Evolutionary conservation across 2,113 vertebrate genomes (phyloP).

Genomic region (Brevimyrus niger): DNA sequence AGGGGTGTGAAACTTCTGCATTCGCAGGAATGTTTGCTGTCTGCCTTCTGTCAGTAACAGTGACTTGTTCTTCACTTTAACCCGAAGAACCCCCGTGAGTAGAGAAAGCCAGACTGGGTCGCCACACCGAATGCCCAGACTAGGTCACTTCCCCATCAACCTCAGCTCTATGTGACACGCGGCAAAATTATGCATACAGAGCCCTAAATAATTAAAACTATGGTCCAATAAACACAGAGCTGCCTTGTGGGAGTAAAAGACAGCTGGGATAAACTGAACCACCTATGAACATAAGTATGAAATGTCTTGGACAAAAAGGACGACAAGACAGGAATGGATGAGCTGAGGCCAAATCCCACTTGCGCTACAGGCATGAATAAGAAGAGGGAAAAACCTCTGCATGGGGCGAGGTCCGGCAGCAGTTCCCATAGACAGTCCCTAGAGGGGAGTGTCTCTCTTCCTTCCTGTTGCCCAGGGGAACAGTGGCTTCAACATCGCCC

Average conservation of each 20-base stretch:
- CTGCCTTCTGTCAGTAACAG: not conserved
- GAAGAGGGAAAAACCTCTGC: not conserved
- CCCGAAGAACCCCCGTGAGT: not conserved
- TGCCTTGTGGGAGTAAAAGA: not conserved
- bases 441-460: slow-evolving; percentile 39
- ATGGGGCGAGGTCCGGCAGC: slow-evolving; percentile 37
- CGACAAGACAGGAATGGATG: not conserved
- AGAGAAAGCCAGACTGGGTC: not conserved
- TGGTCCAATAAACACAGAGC: not conserved
- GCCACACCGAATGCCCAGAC: not conserved
- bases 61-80: not conserved
- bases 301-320: not conserved
- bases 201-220: not conserved
- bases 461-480: slow-evolving; percentile 32
- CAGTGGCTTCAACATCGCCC: not conserved
- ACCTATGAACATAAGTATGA: not conserved
- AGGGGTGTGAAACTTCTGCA: not conserved
- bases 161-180: not conserved
- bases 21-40: not conserved
- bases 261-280: not conserved
- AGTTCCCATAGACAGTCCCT: slow-evolving; percentile 48
- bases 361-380: not conserved
- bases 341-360: not conserved
- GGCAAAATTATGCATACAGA: not conserved
- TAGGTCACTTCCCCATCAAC: not conserved